Conservation (phyloP, 30 jellyfish, hydroid and myxozoan species). For the Pseudorhiza aurosa region DNA sequence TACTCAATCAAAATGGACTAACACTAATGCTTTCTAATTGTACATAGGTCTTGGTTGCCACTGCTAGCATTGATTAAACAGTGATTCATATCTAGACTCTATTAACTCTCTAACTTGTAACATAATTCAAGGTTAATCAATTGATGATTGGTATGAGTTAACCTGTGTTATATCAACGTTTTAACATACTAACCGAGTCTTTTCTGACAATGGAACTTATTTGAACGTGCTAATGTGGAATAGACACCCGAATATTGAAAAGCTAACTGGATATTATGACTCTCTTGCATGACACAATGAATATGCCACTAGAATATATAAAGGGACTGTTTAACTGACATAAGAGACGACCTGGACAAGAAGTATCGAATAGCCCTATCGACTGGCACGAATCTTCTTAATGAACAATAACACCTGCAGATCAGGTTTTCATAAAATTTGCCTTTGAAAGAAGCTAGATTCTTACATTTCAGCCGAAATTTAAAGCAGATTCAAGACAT, state of each 20-base stretch:
- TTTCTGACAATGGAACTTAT: not conserved
- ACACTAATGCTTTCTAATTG: slow-evolving; percentile 12
- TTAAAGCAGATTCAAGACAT: too few relatives aligned
- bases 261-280: not conserved
- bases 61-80: not conserved
- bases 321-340: too few relatives aligned
- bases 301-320: too few relatives aligned
- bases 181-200: slow-evolving; percentile 15
- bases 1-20: not conserved
- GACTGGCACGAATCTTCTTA: too few relatives aligned
- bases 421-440: too few relatives aligned
- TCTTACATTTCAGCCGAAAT: too few relatives aligned
- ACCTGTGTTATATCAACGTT: not conserved
- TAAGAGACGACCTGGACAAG: too few relatives aligned
- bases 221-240: not conserved
- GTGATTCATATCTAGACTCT: not conserved
- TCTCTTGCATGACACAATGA: not conserved
- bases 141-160: not conserved
- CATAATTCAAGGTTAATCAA: not conserved
- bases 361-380: too few relatives aligned
- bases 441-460: too few relatives aligned
- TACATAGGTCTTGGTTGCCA: slow-evolving; percentile 8
- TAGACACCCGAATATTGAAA: too few relatives aligned
- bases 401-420: too few relatives aligned
- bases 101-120: slow-evolving; percentile 5